Conservation (phyloP, 2,888 invertebrate species). For the Sinelater perroti region DNA sequence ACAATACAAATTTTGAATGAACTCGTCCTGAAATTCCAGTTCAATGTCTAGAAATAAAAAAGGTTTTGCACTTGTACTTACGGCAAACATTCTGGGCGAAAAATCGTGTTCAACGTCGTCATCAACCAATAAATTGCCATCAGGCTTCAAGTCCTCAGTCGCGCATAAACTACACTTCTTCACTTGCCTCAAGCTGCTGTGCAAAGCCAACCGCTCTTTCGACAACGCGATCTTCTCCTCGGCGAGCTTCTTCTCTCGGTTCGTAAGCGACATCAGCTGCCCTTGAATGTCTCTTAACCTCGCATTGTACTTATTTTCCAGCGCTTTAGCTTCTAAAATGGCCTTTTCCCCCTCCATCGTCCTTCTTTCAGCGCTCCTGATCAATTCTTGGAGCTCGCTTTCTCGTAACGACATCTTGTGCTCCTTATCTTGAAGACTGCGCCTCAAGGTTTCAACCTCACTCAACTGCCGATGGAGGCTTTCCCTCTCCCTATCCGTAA, state of each 20-base stretch:
- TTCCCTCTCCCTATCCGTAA: conserved; percentile 56
- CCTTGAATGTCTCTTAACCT: conserved; percentile 66
- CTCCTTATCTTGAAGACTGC: conserved; percentile 51
- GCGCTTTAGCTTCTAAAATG: conserved; percentile 53
- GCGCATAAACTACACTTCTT: conserved; percentile 56
- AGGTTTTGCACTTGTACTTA: conserved; percentile 16
- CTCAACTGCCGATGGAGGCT: conserved; percentile 51
- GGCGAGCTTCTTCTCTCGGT: conserved; percentile 68
- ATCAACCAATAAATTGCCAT: conserved; percentile 1
- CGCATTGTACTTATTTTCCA: conserved; percentile 66
- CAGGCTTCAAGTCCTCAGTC: conserved; percentile 40
- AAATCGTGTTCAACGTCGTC: conserved; percentile 34
- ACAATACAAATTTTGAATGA: background rate
- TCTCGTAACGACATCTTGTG: conserved; percentile 52
- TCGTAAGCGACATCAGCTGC: conserved; percentile 65
- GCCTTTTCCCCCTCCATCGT: conserved; percentile 66
- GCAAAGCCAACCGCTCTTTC: conserved; percentile 66
- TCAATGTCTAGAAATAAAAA: no score
- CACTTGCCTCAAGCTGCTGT: conserved; percentile 63
- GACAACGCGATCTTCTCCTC: conserved; percentile 69
- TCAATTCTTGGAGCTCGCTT: conserved; percentile 52
- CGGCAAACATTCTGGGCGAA: conserved; percentile 29
- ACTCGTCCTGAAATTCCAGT: no score
- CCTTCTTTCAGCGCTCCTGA: conserved; percentile 63
- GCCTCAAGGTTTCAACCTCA: conserved; percentile 54